Percentiles rank a stretch among this genome's conserved stretches.
Evolutionary conservation across 2,113 vertebrate genomes (phyloP).

Genomic region (Erythrocebus patas): DNA sequence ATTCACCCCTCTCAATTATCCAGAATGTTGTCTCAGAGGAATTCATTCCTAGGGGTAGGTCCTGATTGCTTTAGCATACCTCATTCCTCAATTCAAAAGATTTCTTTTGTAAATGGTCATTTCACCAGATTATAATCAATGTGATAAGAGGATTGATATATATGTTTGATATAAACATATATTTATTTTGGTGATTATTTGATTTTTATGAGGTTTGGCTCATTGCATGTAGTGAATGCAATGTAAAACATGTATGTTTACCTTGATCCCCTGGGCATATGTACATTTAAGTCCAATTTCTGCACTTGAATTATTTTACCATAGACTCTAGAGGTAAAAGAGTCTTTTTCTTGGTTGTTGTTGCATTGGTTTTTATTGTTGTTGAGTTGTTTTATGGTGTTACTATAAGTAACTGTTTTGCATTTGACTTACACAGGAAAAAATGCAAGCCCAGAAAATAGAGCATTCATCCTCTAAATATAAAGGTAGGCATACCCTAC

Average conservation of each 20-base stretch:
- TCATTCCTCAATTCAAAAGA: neutral
- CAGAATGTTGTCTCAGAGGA: neutral
- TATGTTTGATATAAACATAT: too few species aligned
- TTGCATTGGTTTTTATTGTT: neutral
- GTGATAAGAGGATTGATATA: neutral
- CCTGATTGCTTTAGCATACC: neutral
- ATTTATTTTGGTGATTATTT: too few species aligned
- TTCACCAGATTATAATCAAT: neutral
- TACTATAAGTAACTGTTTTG: neutral
- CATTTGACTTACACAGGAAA: neutral
- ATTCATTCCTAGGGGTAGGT: neutral
- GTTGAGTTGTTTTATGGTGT: neutral
- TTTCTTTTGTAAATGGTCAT: neutral
- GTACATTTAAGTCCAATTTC: too few species aligned
- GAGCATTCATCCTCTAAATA: neutral
- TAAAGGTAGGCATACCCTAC: neutral
- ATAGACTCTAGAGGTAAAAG: neutral
- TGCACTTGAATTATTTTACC: too few species aligned
- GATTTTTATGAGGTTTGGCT: too few species aligned
- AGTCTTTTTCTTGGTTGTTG: neutral
- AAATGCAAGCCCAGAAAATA: neutral
- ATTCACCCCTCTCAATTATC: neutral
- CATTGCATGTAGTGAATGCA: too few species aligned
- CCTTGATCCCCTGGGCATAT: too few species aligned
- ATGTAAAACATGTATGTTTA: too few species aligned